These are phyloP conservation scores for Neomonachus schauinslandi DNA, from an alignment of 2,113 vertebrate species.

Conservation along the genomic window DNA sequence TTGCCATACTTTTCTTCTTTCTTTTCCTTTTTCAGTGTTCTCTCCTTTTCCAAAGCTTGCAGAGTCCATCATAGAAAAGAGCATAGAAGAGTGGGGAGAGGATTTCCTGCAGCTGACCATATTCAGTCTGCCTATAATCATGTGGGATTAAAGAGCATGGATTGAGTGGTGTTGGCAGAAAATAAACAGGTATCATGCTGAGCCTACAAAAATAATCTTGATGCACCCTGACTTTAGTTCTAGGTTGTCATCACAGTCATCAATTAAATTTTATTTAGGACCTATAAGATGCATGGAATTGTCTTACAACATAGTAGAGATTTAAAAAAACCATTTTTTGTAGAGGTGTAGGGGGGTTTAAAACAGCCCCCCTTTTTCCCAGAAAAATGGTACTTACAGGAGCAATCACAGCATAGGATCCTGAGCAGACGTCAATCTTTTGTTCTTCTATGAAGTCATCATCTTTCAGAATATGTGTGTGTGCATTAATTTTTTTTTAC, in stretches of 20 bases:
- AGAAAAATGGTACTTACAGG: not conserved
- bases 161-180: not conserved
- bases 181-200: not conserved
- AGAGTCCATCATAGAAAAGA: not conserved
- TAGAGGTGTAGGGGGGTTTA: not conserved
- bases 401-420: not conserved
- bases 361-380: not conserved
- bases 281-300: not conserved
- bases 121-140: not conserved
- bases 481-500: not conserved
- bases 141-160: not conserved
- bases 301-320: not conserved
- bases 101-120: not conserved
- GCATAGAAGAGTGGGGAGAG: not conserved
- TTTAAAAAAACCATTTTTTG: not conserved
- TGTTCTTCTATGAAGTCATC: not conserved
- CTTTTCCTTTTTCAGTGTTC: not conserved
- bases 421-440: not conserved
- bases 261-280: not conserved
- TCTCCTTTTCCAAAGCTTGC: not conserved
- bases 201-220: not conserved
- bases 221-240: not conserved
- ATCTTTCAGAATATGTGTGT: not conserved
- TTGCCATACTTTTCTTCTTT: not conserved
- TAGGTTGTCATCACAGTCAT: not conserved